phyloP scores from a whole-genome alignment of 2,888 invertebrate genomes.

The Andrena trimmerana region DNA sequence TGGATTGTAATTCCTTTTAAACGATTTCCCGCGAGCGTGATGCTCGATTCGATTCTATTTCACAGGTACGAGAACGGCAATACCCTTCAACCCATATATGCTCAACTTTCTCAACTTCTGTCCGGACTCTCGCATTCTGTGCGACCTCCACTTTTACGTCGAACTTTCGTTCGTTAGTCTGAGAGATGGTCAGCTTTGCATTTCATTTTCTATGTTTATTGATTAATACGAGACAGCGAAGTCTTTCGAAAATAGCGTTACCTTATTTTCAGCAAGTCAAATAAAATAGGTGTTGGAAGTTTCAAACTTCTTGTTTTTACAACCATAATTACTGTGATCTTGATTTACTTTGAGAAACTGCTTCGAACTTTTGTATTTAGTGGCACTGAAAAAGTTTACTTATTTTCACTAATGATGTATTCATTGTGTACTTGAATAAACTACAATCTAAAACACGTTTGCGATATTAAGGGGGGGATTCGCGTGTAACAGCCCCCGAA shows the following conservation, averaged over 20 bases:
- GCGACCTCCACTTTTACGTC: neutral
- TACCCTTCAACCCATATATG: slow-evolving; percentile 62
- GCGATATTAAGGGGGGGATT: no score
- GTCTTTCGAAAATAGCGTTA: no score
- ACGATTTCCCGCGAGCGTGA: slow-evolving; percentile 79
- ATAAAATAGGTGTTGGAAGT: no score
- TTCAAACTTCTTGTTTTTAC: no score
- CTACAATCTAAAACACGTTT: no score
- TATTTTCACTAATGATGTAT: neutral
- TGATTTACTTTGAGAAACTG: no score
- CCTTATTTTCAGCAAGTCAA: no score
- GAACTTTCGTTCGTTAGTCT: neutral
- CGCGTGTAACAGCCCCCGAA: no score
- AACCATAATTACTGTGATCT: no score
- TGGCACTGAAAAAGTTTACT: neutral
- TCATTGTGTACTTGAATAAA: no score
- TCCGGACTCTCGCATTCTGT: neutral
- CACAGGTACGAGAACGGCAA: slow-evolving; percentile 59
- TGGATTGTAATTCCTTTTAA: slow-evolving; percentile 81
- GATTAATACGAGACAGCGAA: neutral
- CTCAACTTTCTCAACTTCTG: slow-evolving; percentile 30
- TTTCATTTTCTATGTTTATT: neutral
- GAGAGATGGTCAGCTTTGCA: neutral
- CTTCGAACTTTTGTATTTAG: no score
- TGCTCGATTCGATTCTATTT: slow-evolving; percentile 78